phyloP scores from a whole-genome alignment of 2,113 vertebrate genomes.

The Notiomystis cincta region DNA sequence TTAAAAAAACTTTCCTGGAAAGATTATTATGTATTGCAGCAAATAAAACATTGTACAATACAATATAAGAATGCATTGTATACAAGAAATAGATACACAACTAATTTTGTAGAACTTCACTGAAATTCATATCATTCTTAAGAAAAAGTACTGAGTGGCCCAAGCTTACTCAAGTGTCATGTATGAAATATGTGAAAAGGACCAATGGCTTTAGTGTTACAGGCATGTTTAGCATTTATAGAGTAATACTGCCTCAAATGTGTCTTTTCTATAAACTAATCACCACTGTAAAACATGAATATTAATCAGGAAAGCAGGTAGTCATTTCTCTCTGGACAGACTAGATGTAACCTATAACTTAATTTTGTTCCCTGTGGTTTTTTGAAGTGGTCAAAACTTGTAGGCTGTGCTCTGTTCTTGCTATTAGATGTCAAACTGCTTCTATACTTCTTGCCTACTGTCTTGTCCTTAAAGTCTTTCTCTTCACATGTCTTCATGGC shows the following conservation, averaged over 20 bases:
- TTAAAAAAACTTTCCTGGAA: neutral
- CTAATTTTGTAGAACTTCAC: neutral
- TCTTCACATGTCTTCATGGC: neutral
- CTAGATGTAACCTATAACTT: neutral
- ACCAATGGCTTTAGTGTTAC: neutral
- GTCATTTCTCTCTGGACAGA: neutral
- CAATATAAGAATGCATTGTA: neutral
- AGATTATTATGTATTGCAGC: neutral
- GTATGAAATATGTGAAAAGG: neutral
- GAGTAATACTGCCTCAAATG: neutral
- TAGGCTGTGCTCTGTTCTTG: neutral
- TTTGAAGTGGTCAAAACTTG: neutral
- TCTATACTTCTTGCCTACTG: neutral
- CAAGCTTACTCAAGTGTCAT: neutral
- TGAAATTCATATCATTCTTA: neutral
- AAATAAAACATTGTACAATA: neutral
- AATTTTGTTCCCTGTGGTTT: neutral
- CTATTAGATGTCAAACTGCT: neutral
- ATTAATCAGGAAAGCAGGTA: neutral
- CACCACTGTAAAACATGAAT: neutral
- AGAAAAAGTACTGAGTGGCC: neutral
- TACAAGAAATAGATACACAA: neutral
- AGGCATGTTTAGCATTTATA: neutral
- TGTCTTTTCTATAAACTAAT: neutral
- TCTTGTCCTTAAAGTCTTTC: neutral